Base-by-base conservation (phyloP, 2,888 invertebrate species). In the Hemithea aestivaria region DNA sequence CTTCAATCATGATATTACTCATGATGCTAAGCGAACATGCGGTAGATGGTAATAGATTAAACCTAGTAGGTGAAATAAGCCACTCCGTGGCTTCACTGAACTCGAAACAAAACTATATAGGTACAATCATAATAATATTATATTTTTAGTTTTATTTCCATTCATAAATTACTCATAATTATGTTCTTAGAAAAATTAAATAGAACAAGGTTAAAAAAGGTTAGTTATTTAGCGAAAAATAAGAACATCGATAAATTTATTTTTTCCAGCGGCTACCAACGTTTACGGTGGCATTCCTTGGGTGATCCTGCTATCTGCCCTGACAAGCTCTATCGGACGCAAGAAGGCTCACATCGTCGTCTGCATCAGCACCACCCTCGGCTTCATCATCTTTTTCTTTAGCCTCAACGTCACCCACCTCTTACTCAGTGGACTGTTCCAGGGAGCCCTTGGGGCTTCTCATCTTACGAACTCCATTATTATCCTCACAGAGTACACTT, bases 401-500 rank as follows among this genome's bases (percentile, higher is more conserved):
- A 56, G 56, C 29, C 29, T 25, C 2, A 52, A 39, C 6, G 8
- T 56, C n/a, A 36, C 38, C 7, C 48, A 56, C n/a, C 45, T 67
- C 1, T 27, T 66, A 5, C 45, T 64, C 4, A 55, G 60, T n/a
- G 46, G 55, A 41, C 7, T 55, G 1, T 35, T 61, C 12, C 47
- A 52, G 28, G 58, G 58, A 1, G 20, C 31, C 2, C 7, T 36
- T 4, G 24, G 28, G 1, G 58, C 52, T 7, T 28, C 49, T 0
- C 28, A 33, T 4, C 20, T 51, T 23, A 53, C 40, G 26, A 45
- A 40, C 1, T 12, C 40, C 9, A 2, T 58, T 0, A 30, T 56
- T 10, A 41, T 65, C 2, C 2, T 62, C 6, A 52, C 62, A 5
- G 64, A 66, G 16, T 66, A 53, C 7, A 51, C 54, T 3, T 62